Percentiles rank a stretch among this genome's conserved stretches.
These are phyloP conservation scores for Rhinichthys klamathensis DNA, from an alignment of 2,113 vertebrate genomes.

Conservation along the genomic window DNA sequence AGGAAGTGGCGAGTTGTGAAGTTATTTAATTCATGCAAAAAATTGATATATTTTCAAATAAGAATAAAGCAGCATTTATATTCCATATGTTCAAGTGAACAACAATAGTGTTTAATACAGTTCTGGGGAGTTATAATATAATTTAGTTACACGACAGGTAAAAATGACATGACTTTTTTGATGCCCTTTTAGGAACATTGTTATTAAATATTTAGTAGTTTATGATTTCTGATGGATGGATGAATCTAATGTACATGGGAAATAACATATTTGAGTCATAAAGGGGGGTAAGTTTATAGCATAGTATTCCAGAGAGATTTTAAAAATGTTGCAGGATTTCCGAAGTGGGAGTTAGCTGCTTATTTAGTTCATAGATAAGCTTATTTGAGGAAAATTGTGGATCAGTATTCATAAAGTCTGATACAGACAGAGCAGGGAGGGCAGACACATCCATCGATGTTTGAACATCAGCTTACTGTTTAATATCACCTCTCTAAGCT, in stretches of 20 bases:
- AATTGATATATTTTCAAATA: background rate
- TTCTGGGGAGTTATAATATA: background rate
- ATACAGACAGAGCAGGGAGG: slow-evolving; percentile 6
- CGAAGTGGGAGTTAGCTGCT: slow-evolving; percentile 20
- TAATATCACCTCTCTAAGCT: slow-evolving; percentile 20
- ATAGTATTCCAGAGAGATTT: slow-evolving; percentile 15
- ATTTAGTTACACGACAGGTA: background rate
- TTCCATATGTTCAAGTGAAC: background rate
- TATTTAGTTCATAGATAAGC: slow-evolving; percentile 39
- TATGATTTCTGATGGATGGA: background rate
- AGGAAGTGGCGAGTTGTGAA: background rate
- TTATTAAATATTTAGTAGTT: background rate
- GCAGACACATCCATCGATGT: slow-evolving; percentile 14
- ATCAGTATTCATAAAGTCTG: slow-evolving; percentile 27
- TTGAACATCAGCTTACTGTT: slow-evolving; percentile 17
- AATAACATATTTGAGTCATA: slow-evolving; percentile 27
- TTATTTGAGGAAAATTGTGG: slow-evolving; percentile 29
- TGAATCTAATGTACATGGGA: slow-evolving; percentile 4
- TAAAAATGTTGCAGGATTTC: slow-evolving; percentile 15
- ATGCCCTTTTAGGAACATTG: background rate
- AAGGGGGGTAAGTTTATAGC: slow-evolving; percentile 3
- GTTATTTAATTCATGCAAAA: too few species aligned
- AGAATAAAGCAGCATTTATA: background rate
- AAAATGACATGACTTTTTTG: too few species aligned
- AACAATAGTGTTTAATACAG: background rate